These are phyloP conservation scores for Heliconius aoede DNA, from an alignment of 2,888 invertebrate genomes.

Conservation along the genomic window DNA sequence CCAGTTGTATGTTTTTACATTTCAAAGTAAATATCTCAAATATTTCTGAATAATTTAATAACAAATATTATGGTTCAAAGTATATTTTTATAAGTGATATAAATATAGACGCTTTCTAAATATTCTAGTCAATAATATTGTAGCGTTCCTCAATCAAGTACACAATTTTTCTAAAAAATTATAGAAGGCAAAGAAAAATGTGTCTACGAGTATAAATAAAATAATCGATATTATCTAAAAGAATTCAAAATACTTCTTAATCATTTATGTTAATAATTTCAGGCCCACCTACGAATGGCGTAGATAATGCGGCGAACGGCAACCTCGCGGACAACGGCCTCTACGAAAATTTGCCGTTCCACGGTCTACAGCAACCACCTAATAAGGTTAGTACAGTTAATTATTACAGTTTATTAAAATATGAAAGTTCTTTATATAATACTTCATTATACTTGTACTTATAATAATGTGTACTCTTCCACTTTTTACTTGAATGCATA, in stretches of 20 bases:
- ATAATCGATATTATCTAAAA: no score
- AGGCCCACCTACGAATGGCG: constrained; percentile 83
- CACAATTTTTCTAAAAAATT: neutral
- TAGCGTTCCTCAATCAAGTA: neutral
- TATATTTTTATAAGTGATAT: no score
- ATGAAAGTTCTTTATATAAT: neutral
- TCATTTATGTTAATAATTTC: constrained; percentile 37
- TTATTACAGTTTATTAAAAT: neutral
- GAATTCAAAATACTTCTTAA: neutral
- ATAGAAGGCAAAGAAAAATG: no score
- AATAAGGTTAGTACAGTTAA: constrained; percentile 89
- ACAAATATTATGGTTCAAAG: neutral
- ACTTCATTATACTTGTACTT: neutral
- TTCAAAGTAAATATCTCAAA: neutral
- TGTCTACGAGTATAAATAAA: no score
- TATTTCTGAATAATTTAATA: neutral
- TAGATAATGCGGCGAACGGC: constrained; percentile 85
- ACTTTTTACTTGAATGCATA: neutral
- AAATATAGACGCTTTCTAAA: neutral
- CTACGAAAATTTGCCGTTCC: constrained; percentile 98
- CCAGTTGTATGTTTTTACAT: neutral
- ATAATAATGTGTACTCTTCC: neutral
- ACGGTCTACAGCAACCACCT: constrained; percentile 96
- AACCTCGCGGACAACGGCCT: constrained; percentile 90
- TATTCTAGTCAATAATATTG: neutral